Percentiles rank a stretch among this genome's conserved stretches.
These are phyloP conservation scores for Steinernema carpocapsae DNA, from an alignment of 2,888 invertebrate genomes.

Conservation along the genomic window DNA sequence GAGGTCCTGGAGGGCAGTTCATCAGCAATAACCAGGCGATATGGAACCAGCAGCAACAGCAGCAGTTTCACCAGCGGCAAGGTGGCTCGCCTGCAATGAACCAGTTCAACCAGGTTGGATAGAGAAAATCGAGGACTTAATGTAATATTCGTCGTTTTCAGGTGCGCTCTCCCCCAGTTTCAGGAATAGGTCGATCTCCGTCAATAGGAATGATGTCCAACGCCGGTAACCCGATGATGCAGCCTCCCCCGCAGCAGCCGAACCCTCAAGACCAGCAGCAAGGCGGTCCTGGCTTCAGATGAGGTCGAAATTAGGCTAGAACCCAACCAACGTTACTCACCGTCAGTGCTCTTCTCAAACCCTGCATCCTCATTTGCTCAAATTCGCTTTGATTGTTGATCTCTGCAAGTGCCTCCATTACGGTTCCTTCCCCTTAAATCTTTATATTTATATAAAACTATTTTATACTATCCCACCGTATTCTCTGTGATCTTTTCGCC, in stretches of 20 bases:
- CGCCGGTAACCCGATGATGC: conserved; percentile 25
- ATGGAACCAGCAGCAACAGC: conserved; percentile 38
- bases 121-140: neutral
- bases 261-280: conserved; percentile 22
- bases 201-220: conserved; percentile 28
- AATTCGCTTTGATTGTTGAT: conserved; percentile 16
- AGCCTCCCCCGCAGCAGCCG: neutral
- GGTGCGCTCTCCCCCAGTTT: conserved; percentile 20
- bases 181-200: conserved; percentile 11
- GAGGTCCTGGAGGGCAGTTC: conserved; percentile 47
- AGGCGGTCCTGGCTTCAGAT: conserved; percentile 13
- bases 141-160: neutral
- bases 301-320: neutral
- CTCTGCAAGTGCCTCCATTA: conserved; percentile 27
- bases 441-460: conserved; percentile 21
- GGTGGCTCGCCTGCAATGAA: neutral
- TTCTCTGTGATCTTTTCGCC: conserved; percentile 24
- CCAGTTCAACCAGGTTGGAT: neutral
- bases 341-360: conserved; percentile 30
- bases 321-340: conserved; percentile 7
- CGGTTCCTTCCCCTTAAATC: conserved; percentile 8
- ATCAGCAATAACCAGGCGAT: neutral
- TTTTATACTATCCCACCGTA: neutral
- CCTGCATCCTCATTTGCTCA: neutral
- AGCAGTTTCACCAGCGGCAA: conserved; percentile 15